Evolutionary conservation across 1,140 invertebrate genomes (phyloP).

Genomic region (Hylaeus volcanicus): DNA sequence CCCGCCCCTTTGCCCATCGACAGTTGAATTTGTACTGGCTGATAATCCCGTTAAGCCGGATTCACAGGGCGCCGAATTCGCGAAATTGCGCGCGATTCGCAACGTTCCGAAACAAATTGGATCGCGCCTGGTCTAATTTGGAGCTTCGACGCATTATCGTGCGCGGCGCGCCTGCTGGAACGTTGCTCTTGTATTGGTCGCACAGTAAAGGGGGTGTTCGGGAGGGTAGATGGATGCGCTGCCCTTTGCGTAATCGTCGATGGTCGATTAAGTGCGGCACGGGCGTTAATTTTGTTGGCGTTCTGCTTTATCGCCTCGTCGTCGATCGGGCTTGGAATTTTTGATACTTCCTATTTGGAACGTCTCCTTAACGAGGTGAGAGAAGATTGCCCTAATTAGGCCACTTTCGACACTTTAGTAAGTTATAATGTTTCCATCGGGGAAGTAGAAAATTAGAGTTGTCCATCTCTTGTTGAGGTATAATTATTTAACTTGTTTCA

Average conservation of each 20-base stretch:
- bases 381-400: too few relatives aligned
- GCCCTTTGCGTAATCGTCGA: conserved; percentile 18
- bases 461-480: too few relatives aligned
- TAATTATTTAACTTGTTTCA: too few relatives aligned
- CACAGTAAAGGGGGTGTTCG: neutral
- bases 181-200: neutral
- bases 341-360: neutral
- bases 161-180: neutral
- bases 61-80: conserved; percentile 39
- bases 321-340: neutral
- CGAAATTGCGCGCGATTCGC: conserved; percentile 39
- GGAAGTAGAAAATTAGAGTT: too few relatives aligned
- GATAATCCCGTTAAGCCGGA: conserved; percentile 56
- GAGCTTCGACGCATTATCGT: conserved; percentile 23
- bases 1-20: neutral
- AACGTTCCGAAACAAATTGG: conserved; percentile 33
- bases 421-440: too few relatives aligned
- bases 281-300: neutral
- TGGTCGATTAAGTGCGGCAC: conserved; percentile 15
- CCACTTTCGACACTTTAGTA: too few relatives aligned
- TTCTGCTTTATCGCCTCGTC: neutral
- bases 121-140: conserved; percentile 33
- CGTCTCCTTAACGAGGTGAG: too few relatives aligned
- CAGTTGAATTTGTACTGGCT: conserved; percentile 38
- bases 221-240: neutral